phyloP scores from a whole-genome alignment of 1,140 invertebrate genomes.

The Drosophila trapezifrons region DNA sequence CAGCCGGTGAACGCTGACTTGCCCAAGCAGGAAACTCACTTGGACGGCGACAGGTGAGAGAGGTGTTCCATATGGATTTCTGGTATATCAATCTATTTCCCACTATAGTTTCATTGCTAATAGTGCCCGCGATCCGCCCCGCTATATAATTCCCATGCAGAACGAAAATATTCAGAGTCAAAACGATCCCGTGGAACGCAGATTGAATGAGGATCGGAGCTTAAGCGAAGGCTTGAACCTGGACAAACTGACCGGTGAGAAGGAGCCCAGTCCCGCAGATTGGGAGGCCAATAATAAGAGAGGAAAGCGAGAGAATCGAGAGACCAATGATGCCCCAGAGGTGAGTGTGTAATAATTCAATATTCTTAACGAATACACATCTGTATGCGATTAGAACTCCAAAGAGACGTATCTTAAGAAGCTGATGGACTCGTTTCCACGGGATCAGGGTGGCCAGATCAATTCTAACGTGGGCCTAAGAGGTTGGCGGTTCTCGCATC shows the following conservation, averaged over 20 bases:
- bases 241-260: constrained; percentile 19
- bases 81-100: not conserved
- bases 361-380: not conserved
- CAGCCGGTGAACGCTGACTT: not conserved
- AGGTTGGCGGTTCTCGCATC: constrained; percentile 32
- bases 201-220: constrained; percentile 34
- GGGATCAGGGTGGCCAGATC: constrained; percentile 58
- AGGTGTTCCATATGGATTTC: not conserved
- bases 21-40: constrained; percentile 12
- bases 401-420: constrained; percentile 67
- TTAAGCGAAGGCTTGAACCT: constrained; percentile 50
- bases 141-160: constrained; percentile 47
- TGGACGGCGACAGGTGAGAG: constrained; percentile 56
- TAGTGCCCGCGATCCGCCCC: constrained; percentile 54
- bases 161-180: constrained; percentile 43
- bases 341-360: constrained; percentile 29
- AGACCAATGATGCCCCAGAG: constrained; percentile 54
- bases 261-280: not conserved
- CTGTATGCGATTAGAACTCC: constrained; percentile 35
- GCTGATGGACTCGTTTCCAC: constrained; percentile 69
- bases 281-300: constrained; percentile 21
- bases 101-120: constrained; percentile 55
- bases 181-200: constrained; percentile 21
- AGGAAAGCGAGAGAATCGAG: constrained; percentile 50
- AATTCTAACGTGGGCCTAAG: constrained; percentile 46